Evolutionary conservation across 2,113 vertebrate genomes (phyloP).

Genomic region (Channa maculata): DNA sequence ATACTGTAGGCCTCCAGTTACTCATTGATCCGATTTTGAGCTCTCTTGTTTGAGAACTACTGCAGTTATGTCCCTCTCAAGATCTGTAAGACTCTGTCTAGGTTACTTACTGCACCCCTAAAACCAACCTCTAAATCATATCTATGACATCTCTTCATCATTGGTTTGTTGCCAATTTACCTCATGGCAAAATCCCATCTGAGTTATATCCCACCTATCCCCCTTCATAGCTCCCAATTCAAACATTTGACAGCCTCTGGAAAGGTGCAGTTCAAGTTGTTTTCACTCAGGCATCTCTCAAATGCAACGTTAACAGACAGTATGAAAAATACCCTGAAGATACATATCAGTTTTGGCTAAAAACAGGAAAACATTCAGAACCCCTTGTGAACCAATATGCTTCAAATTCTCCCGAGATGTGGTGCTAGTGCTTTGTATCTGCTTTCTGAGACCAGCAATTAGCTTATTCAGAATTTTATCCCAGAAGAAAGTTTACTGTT

Average conservation of each 20-base stretch:
- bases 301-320: slow-evolving; percentile 69
- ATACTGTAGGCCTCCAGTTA: slow-evolving; percentile 72
- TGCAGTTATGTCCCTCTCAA: slow-evolving; percentile 76
- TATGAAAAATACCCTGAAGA: slow-evolving; percentile 74
- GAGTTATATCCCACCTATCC: slow-evolving; percentile 69
- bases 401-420: slow-evolving; percentile 47
- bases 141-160: slow-evolving; percentile 74
- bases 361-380: slow-evolving; percentile 71
- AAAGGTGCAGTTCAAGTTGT: slow-evolving; percentile 78
- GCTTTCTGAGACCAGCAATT: slow-evolving; percentile 44
- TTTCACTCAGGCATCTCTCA: slow-evolving; percentile 69
- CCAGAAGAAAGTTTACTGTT: slow-evolving; percentile 38
- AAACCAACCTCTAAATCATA: slow-evolving; percentile 78
- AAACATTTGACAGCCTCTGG: slow-evolving; percentile 75
- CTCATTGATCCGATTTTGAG: slow-evolving; percentile 77
- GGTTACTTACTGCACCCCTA: slow-evolving; percentile 74
- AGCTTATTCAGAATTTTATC: slow-evolving; percentile 30
- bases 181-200: slow-evolving; percentile 76
- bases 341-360: slow-evolving; percentile 74
- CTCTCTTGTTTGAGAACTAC: slow-evolving; percentile 67
- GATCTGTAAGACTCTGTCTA: slow-evolving; percentile 69
- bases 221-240: slow-evolving; percentile 71
- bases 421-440: slow-evolving; percentile 31
- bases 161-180: slow-evolving; percentile 80
- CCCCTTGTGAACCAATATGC: slow-evolving; percentile 64